Evolutionary conservation across 2,797 vertebrate species (phyloP), one percentile per base, ranked within the genome.

Genomic region (Crocidura indochinensis): DNA sequence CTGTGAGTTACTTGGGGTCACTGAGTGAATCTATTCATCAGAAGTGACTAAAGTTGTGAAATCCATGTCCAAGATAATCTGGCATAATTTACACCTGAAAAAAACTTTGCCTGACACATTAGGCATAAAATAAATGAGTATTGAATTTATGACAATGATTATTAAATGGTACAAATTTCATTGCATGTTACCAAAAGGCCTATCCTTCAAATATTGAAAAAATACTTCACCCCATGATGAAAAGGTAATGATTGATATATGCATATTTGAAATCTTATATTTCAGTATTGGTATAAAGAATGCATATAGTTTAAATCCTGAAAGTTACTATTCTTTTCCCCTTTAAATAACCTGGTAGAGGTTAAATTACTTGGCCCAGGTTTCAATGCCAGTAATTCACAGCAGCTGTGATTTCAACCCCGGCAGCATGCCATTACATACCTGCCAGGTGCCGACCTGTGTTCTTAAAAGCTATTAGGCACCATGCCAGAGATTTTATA

Each of bases 371-470:
- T 86, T 86, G 75, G 75, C 71, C 56, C 47, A 71, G 31, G 31
- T 80, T 92, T 93, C 80, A 51, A 20, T 80, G 73, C 22, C 65
- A 76, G 31, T 78, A 88, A 56, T 71, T 92, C 73, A 12, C 44
- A 78, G 56, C 69, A 91, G 79, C 38, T 95, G 86, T 81, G 47
- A 84, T 93, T 49, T 90, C 69, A 93, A 78, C 89, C 68, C 24
- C 90, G 87, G 85, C 76, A 94, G 29, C 89, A 74, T 91, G 88
- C 86, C 85, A 29, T 38, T 38, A 38, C 38, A 38, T 77, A 83
- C n/a, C 85, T 90, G 88, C 68, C 94, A 93, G 91, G 51, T 96
- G 90, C 94, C 85, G 84, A 76, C 74, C 62, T 74, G 49, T 93
- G 76, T 38, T 88, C 72, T 64, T 84, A 88, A 92, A 94, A 91